Evolutionary conservation across 1,140 invertebrate species (phyloP).

Genomic region (Scylla paramamosain): DNA sequence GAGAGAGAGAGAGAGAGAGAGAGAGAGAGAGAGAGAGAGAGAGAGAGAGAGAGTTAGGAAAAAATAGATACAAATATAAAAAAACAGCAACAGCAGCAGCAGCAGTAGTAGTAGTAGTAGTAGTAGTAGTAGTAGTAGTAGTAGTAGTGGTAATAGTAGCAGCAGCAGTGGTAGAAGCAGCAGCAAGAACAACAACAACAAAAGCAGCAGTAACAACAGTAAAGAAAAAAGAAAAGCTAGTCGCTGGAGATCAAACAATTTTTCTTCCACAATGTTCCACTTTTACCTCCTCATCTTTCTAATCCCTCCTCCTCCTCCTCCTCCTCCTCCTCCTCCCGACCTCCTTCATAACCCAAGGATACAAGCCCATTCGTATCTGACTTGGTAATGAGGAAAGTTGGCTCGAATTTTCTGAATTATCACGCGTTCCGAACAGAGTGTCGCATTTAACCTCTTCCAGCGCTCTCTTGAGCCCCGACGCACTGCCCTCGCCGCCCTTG

Average conservation of each 20-base stretch:
- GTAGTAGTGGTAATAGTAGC: constrained; percentile 11
- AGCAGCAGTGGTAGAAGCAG: neutral
- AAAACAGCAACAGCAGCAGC: neutral
- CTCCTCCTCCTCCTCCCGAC: neutral
- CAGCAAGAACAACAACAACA: too few relatives aligned
- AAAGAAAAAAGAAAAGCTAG: neutral
- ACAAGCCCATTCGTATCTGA: constrained; percentile 75
- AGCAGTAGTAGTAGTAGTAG: neutral
- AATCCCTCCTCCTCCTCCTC: neutral
- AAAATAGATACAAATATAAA: neutral
- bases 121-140: constrained; percentile 15
- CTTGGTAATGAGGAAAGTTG: constrained; percentile 75
- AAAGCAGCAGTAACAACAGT: too few relatives aligned
- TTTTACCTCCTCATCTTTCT: neutral
- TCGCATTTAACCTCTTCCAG: constrained; percentile 67
- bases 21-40: constrained; percentile 17
- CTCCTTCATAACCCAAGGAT: constrained; percentile 70
- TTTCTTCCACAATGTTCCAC: neutral
- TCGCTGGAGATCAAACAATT: neutral
- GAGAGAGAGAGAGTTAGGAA: neutral
- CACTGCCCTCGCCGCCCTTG: neutral
- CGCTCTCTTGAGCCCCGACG: too few relatives aligned
- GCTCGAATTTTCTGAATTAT: constrained; percentile 71
- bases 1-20: constrained; percentile 27
- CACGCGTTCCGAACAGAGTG: constrained; percentile 72